Base-by-base conservation (phyloP, 2,888 invertebrate genomes). In the Bedellia somnulentella region DNA sequence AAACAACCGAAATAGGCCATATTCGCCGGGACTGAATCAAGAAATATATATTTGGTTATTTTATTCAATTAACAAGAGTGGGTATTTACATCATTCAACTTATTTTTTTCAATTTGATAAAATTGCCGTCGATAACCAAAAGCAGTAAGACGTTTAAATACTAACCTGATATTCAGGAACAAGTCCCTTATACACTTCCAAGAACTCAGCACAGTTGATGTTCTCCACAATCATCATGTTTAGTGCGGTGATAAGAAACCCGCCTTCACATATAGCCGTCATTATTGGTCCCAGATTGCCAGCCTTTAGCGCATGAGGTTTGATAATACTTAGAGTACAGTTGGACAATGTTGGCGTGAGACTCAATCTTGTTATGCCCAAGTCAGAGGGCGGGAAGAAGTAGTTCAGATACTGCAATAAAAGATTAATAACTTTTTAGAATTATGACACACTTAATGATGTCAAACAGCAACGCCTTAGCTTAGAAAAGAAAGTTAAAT, bases 101-200 rank as follows among this genome's bases (percentile, higher is more conserved):
- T n/a, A n/a, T n/a, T n/a, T n/a, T n/a, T n/a, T n/a, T n/a, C n/a
- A n/a, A n/a, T n/a, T n/a, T n/a, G n/a, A n/a, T n/a, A n/a, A n/a
- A n/a, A n/a, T n/a, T n/a, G n/a, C n/a, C n/a, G n/a, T n/a, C n/a
- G n/a, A n/a, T n/a, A n/a, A n/a, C n/a, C n/a, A n/a, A n/a, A n/a
- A n/a, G n/a, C n/a, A 4, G n/a, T 10, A 24, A 11, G 10, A 12
- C 11, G 2, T 10, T 10, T 3, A 27, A 10, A 4, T 10, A 16
- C 24, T 17, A n/a, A 86, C 87, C 54, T 82, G 79, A 52, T 84
- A 88, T 46, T 92, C 90, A 1, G 84, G 82, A 21, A 91, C 79
- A 30, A 93, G 89, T 2, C 93, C 93, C 55, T 91, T 91, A 58
- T 96, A 96, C 3, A 95, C 87, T 67, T 95, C 94, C 49, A 88